Evolutionary conservation across 2,797 vertebrate species (phyloP).

Genomic region (Hypotaenidia philippensis): DNA sequence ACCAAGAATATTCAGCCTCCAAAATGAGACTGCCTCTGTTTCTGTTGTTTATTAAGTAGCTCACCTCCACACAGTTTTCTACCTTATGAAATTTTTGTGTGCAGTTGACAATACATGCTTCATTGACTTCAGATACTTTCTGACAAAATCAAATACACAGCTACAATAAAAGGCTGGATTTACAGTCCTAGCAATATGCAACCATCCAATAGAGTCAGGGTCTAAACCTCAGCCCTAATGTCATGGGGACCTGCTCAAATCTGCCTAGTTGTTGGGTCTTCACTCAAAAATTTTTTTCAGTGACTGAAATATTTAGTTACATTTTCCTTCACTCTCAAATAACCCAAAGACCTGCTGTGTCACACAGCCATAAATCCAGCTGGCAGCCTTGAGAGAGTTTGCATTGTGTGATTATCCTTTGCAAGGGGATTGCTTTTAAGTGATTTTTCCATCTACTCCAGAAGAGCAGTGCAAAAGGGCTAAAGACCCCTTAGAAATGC

Average conservation of each 20-base stretch:
- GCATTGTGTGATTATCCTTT: background rate
- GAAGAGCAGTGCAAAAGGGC: background rate
- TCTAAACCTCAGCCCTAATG: background rate
- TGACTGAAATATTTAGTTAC: background rate
- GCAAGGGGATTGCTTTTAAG: background rate
- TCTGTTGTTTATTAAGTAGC: background rate
- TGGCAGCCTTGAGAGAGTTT: background rate
- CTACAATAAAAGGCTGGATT: background rate
- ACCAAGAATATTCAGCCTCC: background rate
- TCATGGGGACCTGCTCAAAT: background rate
- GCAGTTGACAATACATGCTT: background rate
- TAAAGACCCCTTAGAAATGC: background rate
- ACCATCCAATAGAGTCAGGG: background rate
- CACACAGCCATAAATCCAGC: background rate
- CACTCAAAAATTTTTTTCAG: background rate
- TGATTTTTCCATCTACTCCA: background rate
- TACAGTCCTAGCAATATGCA: background rate
- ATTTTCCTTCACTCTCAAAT: background rate
- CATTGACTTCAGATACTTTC: background rate
- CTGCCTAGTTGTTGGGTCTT: background rate
- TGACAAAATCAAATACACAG: background rate
- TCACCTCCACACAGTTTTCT: background rate
- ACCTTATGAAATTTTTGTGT: background rate
- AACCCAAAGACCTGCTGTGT: background rate
- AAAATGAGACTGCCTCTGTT: background rate